These are phyloP conservation scores for Tangara arthus DNA, from an alignment of 2,797 vertebrate genomes.

Conservation along the genomic window DNA sequence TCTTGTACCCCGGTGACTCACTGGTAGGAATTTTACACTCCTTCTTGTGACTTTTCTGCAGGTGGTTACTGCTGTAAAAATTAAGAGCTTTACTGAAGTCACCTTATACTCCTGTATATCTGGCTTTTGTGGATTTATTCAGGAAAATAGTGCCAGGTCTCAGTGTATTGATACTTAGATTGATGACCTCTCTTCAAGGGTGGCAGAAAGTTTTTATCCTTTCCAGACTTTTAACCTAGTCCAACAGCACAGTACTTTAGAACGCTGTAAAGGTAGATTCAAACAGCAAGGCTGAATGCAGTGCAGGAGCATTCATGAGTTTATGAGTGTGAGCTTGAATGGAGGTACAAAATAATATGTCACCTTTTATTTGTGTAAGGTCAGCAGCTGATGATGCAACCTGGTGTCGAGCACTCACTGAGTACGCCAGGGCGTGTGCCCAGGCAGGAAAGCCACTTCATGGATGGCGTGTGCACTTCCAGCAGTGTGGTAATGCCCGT, in stretches of 20 bases:
- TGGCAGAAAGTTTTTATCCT: neutral
- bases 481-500: conserved; percentile 85
- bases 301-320: neutral
- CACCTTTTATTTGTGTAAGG: conserved; percentile 71
- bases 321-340: neutral
- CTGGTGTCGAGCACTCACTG: conserved; percentile 89
- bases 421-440: conserved; percentile 91
- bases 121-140: neutral
- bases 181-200: neutral
- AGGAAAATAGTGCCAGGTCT: neutral
- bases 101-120: neutral
- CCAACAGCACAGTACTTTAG: too few species aligned
- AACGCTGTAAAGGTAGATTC: neutral
- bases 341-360: neutral
- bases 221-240: neutral
- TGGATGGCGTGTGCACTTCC: conserved; percentile 84
- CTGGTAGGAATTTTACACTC: neutral
- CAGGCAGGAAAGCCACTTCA: conserved; percentile 89
- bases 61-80: neutral
- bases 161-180: neutral
- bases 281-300: neutral
- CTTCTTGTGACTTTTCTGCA: neutral
- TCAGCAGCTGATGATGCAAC: conserved; percentile 80
- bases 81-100: neutral
- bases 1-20: neutral